Percentiles rank a stretch among this genome's conserved stretches.
phyloP scores from a whole-genome alignment of 1,140 invertebrate genomes.

The Brachystomella parvula region DNA sequence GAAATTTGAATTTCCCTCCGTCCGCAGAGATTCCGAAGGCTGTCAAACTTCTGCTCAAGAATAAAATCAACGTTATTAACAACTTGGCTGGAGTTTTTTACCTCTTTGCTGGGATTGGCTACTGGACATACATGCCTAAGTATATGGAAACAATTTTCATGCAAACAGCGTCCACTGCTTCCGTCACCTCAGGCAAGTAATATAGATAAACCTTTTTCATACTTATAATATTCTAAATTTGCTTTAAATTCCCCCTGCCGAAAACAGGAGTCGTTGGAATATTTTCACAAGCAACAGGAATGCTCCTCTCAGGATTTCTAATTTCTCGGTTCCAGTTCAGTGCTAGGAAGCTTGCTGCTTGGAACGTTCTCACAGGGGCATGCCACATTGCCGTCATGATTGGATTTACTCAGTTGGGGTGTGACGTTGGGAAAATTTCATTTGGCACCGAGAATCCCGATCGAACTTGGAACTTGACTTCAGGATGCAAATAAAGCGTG shows the following conservation, averaged over 20 bases:
- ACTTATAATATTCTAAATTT: conserved; percentile 1
- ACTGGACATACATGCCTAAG: conserved; percentile 67
- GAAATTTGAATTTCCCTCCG: neutral
- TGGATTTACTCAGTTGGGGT: conserved; percentile 61
- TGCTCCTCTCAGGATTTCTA: conserved; percentile 57
- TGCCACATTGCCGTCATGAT: conserved; percentile 57
- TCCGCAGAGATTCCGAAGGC: conserved; percentile 45
- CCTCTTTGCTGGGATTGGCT: conserved; percentile 61
- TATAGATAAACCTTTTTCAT: neutral
- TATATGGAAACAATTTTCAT: conserved; percentile 67
- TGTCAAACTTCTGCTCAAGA: conserved; percentile 54
- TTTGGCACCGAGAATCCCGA: conserved; percentile 16
- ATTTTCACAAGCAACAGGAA: conserved; percentile 61
- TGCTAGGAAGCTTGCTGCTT: conserved; percentile 58
- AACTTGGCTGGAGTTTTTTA: conserved; percentile 60
- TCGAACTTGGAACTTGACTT: conserved; percentile 20
- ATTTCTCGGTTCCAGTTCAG: conserved; percentile 61
- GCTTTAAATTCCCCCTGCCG: neutral
- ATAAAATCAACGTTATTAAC: conserved; percentile 60
- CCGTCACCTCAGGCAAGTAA: conserved; percentile 54
- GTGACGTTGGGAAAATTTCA: conserved; percentile 41
- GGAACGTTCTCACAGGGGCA: conserved; percentile 62
- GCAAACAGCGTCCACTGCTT: conserved; percentile 60
- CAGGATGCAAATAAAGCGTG: conserved; percentile 38
- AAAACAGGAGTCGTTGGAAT: conserved; percentile 52